Base-by-base conservation (phyloP, 2,113 vertebrate species). In the Tinamus guttatus region DNA sequence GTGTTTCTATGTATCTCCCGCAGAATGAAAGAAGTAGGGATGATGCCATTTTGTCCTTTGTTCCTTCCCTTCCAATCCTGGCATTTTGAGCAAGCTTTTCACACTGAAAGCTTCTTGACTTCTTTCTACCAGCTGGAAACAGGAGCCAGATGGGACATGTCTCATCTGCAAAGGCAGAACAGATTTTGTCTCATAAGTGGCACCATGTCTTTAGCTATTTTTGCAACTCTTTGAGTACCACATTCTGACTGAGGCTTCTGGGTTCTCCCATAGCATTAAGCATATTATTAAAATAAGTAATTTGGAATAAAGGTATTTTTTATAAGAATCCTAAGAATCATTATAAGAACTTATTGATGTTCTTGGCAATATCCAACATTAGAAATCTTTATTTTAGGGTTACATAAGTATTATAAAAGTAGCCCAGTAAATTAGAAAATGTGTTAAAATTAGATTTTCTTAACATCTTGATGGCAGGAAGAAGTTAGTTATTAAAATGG, bases 161-260 rank as follows among this genome's bases (percentile, higher is more conserved):
- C 94, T 97, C 92, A 94, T 91, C 92, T 95, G 87, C 76, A 97
- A 95, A 95, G 89, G 85, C 85, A 90, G 81, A 94, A 94, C 91
- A 95, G 95, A 95, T 97, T 95, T 95, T 89, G 75, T 89, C 78
- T 95, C 89, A 85, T 95, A 54, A 87, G 76, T 81, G 60, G 85
- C 85, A 95, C 85, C 60, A 74, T 84, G 73, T 75, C 87, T 95
- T 83, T 68, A 96, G 87, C 59, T 94, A 87, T 95, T 96, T 96
- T 95, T 93, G 70, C 63, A 77, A 41, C 38, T 83, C 64, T 64
- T 63, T 18, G 87, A 94, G 80, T 86, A 51, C 51, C 43, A 88
- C 68, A 88, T 88, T 93, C 60, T 8, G 1, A 74, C 63, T 77
- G 60, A 93, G 73, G 73, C 69, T 85, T 93, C 80, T 87, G 73